phyloP scores from a whole-genome alignment of 2,888 invertebrate species.

The Aplocera efformata region DNA sequence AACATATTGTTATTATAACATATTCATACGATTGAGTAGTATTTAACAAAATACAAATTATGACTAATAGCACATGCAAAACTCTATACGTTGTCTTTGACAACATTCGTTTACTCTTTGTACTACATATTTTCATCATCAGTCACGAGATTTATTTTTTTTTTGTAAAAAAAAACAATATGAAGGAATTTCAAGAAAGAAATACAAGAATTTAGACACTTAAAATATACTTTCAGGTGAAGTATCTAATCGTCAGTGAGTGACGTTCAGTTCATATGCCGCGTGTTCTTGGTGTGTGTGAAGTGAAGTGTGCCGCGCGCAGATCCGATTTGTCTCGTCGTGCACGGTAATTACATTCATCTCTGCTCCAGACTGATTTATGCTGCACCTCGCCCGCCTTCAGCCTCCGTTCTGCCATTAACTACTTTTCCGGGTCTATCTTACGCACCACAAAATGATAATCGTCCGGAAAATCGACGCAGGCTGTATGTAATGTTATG shows the following conservation, averaged over 20 bases:
- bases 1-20: too few species aligned
- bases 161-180: too few species aligned
- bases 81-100: too few species aligned
- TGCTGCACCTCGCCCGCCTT: conserved; percentile 46
- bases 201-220: too few species aligned
- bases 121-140: too few species aligned
- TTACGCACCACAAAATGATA: conserved; percentile 81
- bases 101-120: too few species aligned
- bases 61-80: too few species aligned
- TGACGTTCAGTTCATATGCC: not conserved
- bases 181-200: too few species aligned
- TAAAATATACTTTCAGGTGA: too few species aligned
- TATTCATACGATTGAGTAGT: too few species aligned
- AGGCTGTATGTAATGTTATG: conserved; percentile 80
- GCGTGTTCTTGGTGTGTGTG: not conserved
- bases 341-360: conserved; percentile 62
- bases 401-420: conserved; percentile 58
- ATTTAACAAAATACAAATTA: too few species aligned
- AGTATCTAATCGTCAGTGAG: not conserved
- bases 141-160: too few species aligned
- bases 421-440: conserved; percentile 68
- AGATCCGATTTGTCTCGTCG: conserved; percentile 56
- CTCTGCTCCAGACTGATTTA: conserved; percentile 66
- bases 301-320: conserved; percentile 27
- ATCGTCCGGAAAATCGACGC: conserved; percentile 78